These are phyloP conservation scores for Harpegnathos saltator DNA, from an alignment of 1,140 invertebrate species.

Conservation along the genomic window DNA sequence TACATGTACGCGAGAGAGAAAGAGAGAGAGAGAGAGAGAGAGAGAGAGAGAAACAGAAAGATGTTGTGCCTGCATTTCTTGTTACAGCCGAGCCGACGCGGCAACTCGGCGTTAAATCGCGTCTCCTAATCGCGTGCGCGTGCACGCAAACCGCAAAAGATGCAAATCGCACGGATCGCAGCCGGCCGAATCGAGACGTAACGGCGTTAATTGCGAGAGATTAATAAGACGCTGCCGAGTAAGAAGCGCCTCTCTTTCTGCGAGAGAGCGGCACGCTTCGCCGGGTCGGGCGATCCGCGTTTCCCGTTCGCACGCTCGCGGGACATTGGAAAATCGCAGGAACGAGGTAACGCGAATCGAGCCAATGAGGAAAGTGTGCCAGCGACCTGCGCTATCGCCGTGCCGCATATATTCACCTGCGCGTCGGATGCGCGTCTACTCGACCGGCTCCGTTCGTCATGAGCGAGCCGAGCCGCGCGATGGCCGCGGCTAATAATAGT, in stretches of 20 bases:
- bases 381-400: conserved; percentile 77
- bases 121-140: no score
- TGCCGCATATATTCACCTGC: conserved; percentile 65
- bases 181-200: not conserved
- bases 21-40: no score
- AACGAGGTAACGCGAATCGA: conserved; percentile 76
- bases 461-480: conserved; percentile 1
- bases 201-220: conserved; percentile 21
- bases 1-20: no score
- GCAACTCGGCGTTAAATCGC: no score
- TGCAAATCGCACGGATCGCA: no score
- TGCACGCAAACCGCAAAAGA: no score
- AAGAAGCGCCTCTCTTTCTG: not conserved
- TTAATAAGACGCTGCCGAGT: conserved; percentile 39
- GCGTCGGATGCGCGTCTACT: conserved; percentile 54
- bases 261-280: conserved; percentile 29
- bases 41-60: no score
- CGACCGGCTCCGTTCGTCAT: conserved; percentile 34
- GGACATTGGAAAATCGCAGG: conserved; percentile 65
- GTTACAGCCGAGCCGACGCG: no score
- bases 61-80: no score
- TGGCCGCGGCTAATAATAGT: conserved; percentile 38
- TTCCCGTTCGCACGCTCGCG: conserved; percentile 29
- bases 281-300: not conserved
- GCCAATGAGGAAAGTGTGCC: conserved; percentile 83